Conservation (phyloP, 2,888 invertebrate genomes). For the Mamestra brassicae region DNA sequence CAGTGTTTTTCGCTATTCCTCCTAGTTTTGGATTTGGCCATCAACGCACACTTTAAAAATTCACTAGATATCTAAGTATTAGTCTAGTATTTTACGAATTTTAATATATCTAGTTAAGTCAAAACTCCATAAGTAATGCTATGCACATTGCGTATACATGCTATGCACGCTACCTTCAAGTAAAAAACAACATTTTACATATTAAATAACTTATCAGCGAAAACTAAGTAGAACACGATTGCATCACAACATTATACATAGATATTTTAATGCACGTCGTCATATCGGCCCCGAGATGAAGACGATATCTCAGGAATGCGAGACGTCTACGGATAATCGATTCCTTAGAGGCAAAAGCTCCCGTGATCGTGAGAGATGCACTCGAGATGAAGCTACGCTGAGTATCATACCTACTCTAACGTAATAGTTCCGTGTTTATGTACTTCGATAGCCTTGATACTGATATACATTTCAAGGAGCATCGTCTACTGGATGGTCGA, state of each 20-base stretch:
- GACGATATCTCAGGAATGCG: slow-evolving; percentile 80
- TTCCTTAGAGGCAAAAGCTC: slow-evolving; percentile 77
- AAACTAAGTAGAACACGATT: slow-evolving; percentile 38
- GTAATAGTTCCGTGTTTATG: slow-evolving; percentile 54
- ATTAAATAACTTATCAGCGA: slow-evolving; percentile 24
- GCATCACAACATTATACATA: slow-evolving; percentile 58
- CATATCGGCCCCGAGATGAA: slow-evolving; percentile 74
- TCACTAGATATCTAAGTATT: too few species aligned
- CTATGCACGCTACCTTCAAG: too few species aligned
- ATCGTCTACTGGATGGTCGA: slow-evolving; percentile 26
- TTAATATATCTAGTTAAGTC: too few species aligned
- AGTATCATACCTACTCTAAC: slow-evolving; percentile 64
- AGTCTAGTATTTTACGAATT: too few species aligned
- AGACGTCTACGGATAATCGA: slow-evolving; percentile 81
- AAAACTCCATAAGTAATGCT: too few species aligned
- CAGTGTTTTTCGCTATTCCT: too few species aligned
- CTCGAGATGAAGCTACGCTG: slow-evolving; percentile 73
- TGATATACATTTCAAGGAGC: slow-evolving; percentile 51
- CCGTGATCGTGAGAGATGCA: slow-evolving; percentile 76
- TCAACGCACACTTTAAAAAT: too few species aligned
- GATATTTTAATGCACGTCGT: slow-evolving; percentile 74
- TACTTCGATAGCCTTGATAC: slow-evolving; percentile 56
- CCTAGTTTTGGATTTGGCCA: too few species aligned
- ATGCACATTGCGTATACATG: too few species aligned
- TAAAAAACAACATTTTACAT: not conserved